phyloP scores from a whole-genome alignment of 2,888 invertebrate genomes.

The Andrena minutula region DNA sequence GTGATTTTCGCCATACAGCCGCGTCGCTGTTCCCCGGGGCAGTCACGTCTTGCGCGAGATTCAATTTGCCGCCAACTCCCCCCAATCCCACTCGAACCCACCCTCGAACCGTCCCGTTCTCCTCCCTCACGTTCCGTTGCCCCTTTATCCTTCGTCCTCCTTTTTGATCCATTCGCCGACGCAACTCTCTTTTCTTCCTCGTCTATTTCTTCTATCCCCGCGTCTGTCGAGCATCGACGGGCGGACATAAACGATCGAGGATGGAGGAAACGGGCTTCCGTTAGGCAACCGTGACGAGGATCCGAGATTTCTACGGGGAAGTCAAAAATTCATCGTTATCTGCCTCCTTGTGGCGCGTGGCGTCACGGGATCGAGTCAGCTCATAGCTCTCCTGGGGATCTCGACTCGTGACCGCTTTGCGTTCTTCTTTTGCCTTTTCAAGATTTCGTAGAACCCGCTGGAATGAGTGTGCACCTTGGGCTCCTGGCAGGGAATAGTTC shows the following conservation, averaged over 20 bases:
- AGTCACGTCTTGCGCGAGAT: constrained; percentile 83
- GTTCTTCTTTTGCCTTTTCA: constrained; percentile 15
- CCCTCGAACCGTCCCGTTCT: constrained; percentile 37
- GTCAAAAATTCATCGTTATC: constrained; percentile 67
- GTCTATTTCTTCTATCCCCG: constrained; percentile 15
- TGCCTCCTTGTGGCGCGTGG: constrained; percentile 54
- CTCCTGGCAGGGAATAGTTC: constrained; percentile 22
- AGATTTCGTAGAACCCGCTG: constrained; percentile 47
- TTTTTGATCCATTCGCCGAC: constrained; percentile 52
- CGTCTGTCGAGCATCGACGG: constrained; percentile 39
- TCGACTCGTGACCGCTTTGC: constrained; percentile 40
- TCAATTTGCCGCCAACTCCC: constrained; percentile 81
- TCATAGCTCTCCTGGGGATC: constrained; percentile 53
- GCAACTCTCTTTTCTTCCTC: constrained; percentile 43
- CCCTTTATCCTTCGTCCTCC: constrained; percentile 45
- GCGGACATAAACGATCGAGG: constrained; percentile 58
- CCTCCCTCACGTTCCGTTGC: constrained; percentile 51
- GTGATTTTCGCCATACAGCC: constrained; percentile 81
- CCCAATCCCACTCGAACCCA: constrained; percentile 43
- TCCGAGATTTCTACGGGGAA: constrained; percentile 63
- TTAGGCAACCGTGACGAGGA: constrained; percentile 61
- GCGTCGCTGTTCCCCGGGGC: constrained; percentile 80
- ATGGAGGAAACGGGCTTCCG: constrained; percentile 44
- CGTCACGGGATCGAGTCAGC: constrained; percentile 43
- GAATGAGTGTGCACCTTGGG: constrained; percentile 52